Evolutionary conservation across 1,140 invertebrate genomes (phyloP).

Genomic region (Drosophila pallidifrons): DNA sequence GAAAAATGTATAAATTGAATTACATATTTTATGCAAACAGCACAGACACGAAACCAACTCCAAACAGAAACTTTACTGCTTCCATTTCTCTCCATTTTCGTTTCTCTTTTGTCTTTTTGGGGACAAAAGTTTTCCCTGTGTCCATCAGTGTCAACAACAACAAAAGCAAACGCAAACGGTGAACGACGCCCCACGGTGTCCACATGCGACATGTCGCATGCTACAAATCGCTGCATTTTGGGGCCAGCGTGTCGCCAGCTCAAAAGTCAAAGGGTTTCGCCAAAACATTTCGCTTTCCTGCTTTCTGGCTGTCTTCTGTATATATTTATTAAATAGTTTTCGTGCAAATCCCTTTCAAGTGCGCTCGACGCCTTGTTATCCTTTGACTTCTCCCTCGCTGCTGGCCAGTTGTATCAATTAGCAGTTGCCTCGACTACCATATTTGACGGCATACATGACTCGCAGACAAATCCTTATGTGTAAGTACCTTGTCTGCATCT

Average conservation of each 20-base stretch:
- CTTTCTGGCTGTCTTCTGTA: slow-evolving; percentile 12
- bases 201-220: slow-evolving; percentile 32
- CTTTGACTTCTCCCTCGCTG: background rate
- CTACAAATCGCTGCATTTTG: slow-evolving; percentile 56
- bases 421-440: slow-evolving; percentile 13
- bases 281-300: too few relatives aligned
- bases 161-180: background rate
- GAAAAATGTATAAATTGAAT: slow-evolving; percentile 61
- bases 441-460: slow-evolving; percentile 45
- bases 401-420: slow-evolving; percentile 49
- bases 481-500: slow-evolving; percentile 13
- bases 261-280: slow-evolving; percentile 56
- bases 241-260: slow-evolving; percentile 40
- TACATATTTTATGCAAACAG: slow-evolving; percentile 67
- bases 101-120: slow-evolving; percentile 25
- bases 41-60: slow-evolving; percentile 24
- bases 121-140: slow-evolving; percentile 48
- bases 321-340: slow-evolving; percentile 63
- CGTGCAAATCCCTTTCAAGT: slow-evolving; percentile 52
- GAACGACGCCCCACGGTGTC: slow-evolving; percentile 47
- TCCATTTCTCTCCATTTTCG: background rate
- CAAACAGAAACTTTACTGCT: background rate
- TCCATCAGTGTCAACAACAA: slow-evolving; percentile 55
- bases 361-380: slow-evolving; percentile 26
- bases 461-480: slow-evolving; percentile 39